phyloP scores from a whole-genome alignment of 2,888 invertebrate genomes.

The Synergus laeviventris region DNA sequence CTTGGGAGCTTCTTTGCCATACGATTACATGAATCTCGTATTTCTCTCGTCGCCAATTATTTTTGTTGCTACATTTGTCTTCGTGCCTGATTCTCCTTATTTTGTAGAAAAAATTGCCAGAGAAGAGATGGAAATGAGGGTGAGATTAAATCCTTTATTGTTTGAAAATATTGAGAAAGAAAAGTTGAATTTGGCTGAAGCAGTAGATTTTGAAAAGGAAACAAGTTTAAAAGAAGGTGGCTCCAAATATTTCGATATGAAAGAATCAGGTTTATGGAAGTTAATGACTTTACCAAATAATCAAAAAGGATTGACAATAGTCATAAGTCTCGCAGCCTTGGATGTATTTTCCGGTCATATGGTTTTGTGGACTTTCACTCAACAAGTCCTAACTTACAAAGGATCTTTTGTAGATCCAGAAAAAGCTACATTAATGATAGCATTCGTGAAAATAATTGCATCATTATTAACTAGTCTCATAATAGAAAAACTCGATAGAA shows the following conservation, averaged over 20 bases:
- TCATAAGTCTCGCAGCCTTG: conserved; percentile 80
- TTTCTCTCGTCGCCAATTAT: conserved; percentile 79
- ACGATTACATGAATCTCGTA: conserved; percentile 77
- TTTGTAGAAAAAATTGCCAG: conserved; percentile 61
- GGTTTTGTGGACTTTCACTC: conserved; percentile 79
- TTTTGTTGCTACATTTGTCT: conserved; percentile 79
- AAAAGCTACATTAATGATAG: conserved; percentile 78
- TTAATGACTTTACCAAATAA: conserved; percentile 61
- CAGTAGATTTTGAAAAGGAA: not conserved
- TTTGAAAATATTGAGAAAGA: not conserved
- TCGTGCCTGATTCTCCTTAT: conserved; percentile 84
- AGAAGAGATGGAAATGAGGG: not conserved
- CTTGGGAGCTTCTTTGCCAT: conserved; percentile 75
- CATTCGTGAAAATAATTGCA: conserved; percentile 75
- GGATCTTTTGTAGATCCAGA: conserved; percentile 77
- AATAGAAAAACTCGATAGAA: not conserved
- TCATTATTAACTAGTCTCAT: not conserved
- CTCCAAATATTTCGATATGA: not conserved
- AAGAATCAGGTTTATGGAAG: not conserved
- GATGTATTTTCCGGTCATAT: conserved; percentile 82
- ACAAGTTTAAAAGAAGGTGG: not conserved
- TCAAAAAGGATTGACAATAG: conserved; percentile 79
- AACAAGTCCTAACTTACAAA: conserved; percentile 80
- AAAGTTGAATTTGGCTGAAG: not conserved
- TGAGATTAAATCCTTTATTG: not conserved